Conservation (phyloP, 1,140 invertebrate species). For the Dufourea novaeangliae region DNA sequence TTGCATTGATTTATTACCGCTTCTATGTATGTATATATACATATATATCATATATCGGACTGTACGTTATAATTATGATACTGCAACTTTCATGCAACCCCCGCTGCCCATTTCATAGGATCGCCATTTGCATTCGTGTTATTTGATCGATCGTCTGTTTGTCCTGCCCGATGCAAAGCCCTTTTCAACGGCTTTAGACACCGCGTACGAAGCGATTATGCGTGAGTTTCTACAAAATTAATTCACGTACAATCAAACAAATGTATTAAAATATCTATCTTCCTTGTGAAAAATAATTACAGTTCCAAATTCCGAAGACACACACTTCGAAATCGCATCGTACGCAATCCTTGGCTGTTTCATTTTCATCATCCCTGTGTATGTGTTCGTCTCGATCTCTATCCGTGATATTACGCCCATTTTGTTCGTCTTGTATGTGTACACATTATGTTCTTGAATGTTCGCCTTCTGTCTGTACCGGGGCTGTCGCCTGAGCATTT, state of each 20-base stretch:
- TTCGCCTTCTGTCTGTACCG: constrained; percentile 61
- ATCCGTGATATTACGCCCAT: constrained; percentile 21
- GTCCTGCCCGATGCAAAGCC: constrained; percentile 29
- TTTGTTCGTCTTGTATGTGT: constrained; percentile 45
- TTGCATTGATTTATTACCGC: constrained; percentile 52
- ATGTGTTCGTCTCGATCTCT: constrained; percentile 9
- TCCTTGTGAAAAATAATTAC: no score
- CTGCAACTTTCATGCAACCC: constrained; percentile 37
- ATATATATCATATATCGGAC: constrained; percentile 8
- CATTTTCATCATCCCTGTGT: background rate
- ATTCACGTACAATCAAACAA: no score
- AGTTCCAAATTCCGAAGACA: no score
- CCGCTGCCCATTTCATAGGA: constrained; percentile 36
- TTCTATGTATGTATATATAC: constrained; percentile 40
- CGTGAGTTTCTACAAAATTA: background rate
- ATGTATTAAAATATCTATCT: no score
- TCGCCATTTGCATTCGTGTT: constrained; percentile 31
- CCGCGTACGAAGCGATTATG: background rate
- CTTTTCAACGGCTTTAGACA: background rate
- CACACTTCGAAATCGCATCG: constrained; percentile 5
- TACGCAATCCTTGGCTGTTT: background rate
- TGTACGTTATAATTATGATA: constrained; percentile 40
- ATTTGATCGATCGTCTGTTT: constrained; percentile 45
- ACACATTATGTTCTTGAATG: constrained; percentile 54
- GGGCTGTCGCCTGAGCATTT: constrained; percentile 70